These are phyloP conservation scores for Enteromius afrohamiltoni DNA, from an alignment of 2,797 vertebrate genomes.

Conservation along the genomic window DNA sequence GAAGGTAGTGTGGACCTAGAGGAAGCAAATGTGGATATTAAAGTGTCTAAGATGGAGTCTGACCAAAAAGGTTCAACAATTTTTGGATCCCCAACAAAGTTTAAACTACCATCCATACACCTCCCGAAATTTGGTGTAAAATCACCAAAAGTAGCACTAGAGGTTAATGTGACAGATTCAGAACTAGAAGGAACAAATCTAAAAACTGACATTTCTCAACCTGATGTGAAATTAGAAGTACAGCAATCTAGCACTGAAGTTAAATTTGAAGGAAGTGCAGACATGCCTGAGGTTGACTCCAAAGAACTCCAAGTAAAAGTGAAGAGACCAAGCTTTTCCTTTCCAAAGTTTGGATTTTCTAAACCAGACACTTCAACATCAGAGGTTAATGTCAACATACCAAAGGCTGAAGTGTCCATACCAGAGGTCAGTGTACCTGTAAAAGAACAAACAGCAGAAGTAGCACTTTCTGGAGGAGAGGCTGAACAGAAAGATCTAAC, in stretches of 20 bases:
- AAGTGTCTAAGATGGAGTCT: conserved; percentile 37
- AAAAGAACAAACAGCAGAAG: conserved; percentile 22
- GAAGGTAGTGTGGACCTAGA: conserved; percentile 25
- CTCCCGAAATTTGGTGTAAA: conserved; percentile 62
- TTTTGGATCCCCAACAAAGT: conserved; percentile 50
- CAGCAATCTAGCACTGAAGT: conserved; percentile 25
- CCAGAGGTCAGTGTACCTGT: conserved; percentile 8
- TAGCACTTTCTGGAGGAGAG: conserved; percentile 9
- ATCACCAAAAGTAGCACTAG: conserved; percentile 36
- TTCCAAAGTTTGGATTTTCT: conserved; percentile 58
- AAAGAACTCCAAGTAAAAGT: conserved; percentile 47
- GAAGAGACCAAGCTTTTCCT: conserved; percentile 48
- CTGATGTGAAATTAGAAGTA: accelerated
- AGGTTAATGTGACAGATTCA: conserved; percentile 33
- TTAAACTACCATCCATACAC: conserved; percentile 53
- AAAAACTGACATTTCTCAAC: conserved; percentile 12
- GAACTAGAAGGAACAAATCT: conserved; percentile 52
- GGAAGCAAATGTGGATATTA: conserved; percentile 53
- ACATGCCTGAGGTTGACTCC: conserved; percentile 46
- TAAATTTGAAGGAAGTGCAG: conserved; percentile 15
- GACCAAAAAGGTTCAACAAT: conserved; percentile 33
- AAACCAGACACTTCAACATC: conserved; percentile 52
- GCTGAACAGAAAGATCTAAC: conserved; percentile 40
- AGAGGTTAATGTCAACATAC: conserved; percentile 62
- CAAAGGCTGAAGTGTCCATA: conserved; percentile 41